These are phyloP conservation scores for Potamarius usumacintae DNA, from an alignment of 2,113 vertebrate species.

Conservation along the genomic window DNA sequence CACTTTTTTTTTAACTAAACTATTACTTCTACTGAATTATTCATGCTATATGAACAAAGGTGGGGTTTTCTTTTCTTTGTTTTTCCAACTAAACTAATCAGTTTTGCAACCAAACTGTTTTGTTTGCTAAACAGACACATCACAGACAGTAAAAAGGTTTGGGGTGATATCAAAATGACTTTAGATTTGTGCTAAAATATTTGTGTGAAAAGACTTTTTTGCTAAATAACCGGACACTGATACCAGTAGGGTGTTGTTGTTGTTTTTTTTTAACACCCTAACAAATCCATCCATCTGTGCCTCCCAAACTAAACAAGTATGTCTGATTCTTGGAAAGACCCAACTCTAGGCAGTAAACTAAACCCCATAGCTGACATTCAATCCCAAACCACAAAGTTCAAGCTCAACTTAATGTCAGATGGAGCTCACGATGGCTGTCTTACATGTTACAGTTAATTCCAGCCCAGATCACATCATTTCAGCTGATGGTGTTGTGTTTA, in stretches of 20 bases:
- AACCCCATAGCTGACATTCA: not conserved
- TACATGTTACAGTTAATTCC: constrained; percentile 33
- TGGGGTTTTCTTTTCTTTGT: too few relatives aligned
- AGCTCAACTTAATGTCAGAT: constrained; percentile 4
- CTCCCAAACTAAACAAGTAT: not conserved
- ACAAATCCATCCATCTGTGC: not conserved
- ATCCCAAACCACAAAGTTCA: not conserved
- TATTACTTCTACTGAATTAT: too few relatives aligned
- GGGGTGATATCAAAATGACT: not conserved
- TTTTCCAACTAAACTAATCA: too few relatives aligned
- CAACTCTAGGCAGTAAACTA: not conserved
- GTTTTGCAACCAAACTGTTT: too few relatives aligned
- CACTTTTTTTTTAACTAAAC: not conserved
- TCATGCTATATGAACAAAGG: too few relatives aligned
- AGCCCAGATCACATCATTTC: constrained; percentile 42
- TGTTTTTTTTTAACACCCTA: not conserved
- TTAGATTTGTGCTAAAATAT: too few relatives aligned
- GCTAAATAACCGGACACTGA: too few relatives aligned
- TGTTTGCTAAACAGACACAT: not conserved
- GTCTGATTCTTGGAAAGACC: not conserved
- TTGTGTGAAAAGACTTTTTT: too few relatives aligned
- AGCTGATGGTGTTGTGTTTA: constrained; percentile 43
- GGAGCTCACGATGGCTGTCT: constrained; percentile 15
- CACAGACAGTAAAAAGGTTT: not conserved
- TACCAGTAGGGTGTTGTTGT: not conserved